phyloP scores from a whole-genome alignment of 2,888 invertebrate genomes.

The Dorcus parallelipipedus region DNA sequence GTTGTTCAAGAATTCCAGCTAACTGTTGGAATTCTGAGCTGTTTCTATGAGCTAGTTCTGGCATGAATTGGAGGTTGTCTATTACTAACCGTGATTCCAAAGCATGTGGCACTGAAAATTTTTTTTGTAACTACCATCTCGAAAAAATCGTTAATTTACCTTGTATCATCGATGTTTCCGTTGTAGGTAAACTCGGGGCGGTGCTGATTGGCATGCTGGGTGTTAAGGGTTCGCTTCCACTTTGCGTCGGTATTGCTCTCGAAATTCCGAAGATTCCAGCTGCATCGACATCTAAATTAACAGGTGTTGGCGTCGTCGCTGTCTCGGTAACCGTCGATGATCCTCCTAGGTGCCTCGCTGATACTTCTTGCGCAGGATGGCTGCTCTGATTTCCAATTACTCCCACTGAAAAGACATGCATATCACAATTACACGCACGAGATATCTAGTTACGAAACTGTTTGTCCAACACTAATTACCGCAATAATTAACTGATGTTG shows the following conservation, averaged over 20 bases:
- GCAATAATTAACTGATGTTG: not conserved
- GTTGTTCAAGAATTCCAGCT: slow-evolving; percentile 56
- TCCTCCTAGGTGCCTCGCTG: slow-evolving; percentile 58
- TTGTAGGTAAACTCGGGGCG: slow-evolving; percentile 40
- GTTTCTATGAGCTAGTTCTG: slow-evolving; percentile 57
- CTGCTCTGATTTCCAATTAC: slow-evolving; percentile 65
- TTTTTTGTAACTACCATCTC: slow-evolving; percentile 12
- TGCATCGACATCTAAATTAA: slow-evolving; percentile 47
- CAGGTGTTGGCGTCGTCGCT: slow-evolving; percentile 14
- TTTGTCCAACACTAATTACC: not conserved
- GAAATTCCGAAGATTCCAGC: slow-evolving; percentile 47
- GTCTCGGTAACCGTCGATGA: not conserved
- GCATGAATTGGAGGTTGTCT: slow-evolving; percentile 62
- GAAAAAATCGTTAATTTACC: slow-evolving; percentile 41
- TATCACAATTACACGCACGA: not conserved
- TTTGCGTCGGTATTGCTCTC: not conserved
- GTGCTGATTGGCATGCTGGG: slow-evolving; percentile 43
- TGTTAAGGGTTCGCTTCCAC: slow-evolving; percentile 34
- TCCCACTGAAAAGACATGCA: slow-evolving; percentile 57
- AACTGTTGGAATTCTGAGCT: slow-evolving; percentile 63
- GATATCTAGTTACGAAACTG: not conserved
- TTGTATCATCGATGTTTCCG: slow-evolving; percentile 55
- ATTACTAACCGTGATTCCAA: slow-evolving; percentile 66
- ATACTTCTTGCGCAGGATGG: slow-evolving; percentile 57
- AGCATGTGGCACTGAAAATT: slow-evolving; percentile 60